These are phyloP conservation scores for Oasisia sp. DNA, from an alignment of 2,888 invertebrate genomes.

Conservation along the genomic window DNA sequence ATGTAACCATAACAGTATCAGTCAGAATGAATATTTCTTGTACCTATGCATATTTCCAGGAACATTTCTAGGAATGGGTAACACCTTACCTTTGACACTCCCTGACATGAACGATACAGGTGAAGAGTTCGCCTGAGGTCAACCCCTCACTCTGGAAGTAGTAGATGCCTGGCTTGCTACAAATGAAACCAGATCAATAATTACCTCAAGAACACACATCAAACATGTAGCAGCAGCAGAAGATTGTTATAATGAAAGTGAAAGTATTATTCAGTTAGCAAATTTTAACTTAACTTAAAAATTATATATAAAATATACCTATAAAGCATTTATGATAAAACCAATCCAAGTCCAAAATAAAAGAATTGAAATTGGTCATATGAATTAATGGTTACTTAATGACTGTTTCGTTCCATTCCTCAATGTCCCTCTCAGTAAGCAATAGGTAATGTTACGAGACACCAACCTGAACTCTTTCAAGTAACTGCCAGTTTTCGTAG, in stretches of 20 bases:
- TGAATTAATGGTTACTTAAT: too few species aligned
- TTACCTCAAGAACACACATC: background rate
- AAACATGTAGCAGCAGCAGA: background rate
- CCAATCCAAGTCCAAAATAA: too few species aligned
- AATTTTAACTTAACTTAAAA: background rate
- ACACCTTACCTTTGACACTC: conserved; percentile 54
- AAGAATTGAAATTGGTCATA: too few species aligned
- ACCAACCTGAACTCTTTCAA: conserved; percentile 56
- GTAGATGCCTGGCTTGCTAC: conserved; percentile 62
- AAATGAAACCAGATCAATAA: conserved; percentile 28
- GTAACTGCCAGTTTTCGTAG: conserved; percentile 59
- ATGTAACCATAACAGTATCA: too few species aligned
- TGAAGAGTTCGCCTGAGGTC: conserved; percentile 52
- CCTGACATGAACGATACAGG: conserved; percentile 62
- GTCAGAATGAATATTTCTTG: background rate
- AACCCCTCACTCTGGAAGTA: conserved; percentile 62
- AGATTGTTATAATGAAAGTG: too few species aligned
- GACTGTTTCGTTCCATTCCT: too few species aligned
- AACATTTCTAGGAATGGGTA: background rate
- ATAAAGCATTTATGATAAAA: too few species aligned
- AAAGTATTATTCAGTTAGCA: conserved; percentile 1
- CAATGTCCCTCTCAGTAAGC: background rate
- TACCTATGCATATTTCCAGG: background rate
- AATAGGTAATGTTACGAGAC: background rate
- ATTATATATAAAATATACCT: too few species aligned